Base-by-base conservation (phyloP, 2,113 vertebrate genomes). In the Mesocricetus auratus region DNA sequence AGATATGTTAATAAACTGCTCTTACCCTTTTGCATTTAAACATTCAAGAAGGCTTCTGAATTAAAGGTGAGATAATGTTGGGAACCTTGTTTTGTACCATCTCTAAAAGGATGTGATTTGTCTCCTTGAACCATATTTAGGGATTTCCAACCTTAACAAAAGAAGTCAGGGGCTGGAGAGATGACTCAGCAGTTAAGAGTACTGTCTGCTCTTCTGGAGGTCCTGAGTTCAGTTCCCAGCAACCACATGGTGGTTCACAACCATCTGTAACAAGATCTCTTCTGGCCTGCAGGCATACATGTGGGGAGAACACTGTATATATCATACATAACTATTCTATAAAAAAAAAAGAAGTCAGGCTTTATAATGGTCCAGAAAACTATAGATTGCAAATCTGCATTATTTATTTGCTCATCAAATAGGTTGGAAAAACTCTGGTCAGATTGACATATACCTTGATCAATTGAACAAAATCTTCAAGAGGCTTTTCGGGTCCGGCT, bases 81-180 rank as follows among this genome's bases (percentile, higher is more conserved):
- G 68, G 69, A 36, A 50, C n/a, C 21, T 81, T 92, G 66, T 79
- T 96, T 77, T 89, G 97, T 95, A 42, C 33, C 69, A 10, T 50
- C 22, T 87, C 24, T 53, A 68, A 39, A 89, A 42, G 15, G 21
- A 81, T 56, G 36, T 58, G 66, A 64, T 58, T 10, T 90, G 68
- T 90, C 56, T 90, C 33, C 39, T 79, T 86, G 85, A 94, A 94
- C 26, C 66, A n/a, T 60, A 74, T 90, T 92, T 53, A 91, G 47
- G 69, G 47, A 92, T 21, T 73, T 50, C 60, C 42, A 60, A 50
- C 11, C 31, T 91, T 66, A 86, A 15, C 73, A 53, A 90, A 69
- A 92, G 24, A 39, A 92, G 42, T n/a, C 39, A 73, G 21, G 42
- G n/a, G n/a, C n/a, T n/a, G n/a, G n/a, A n/a, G n/a, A n/a, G n/a